A percentile compares a stretch with the other conserved stretches of the same genome.
phyloP scores from a whole-genome alignment of 2,113 vertebrate genomes.

The Odobenus rosmarus region DNA sequence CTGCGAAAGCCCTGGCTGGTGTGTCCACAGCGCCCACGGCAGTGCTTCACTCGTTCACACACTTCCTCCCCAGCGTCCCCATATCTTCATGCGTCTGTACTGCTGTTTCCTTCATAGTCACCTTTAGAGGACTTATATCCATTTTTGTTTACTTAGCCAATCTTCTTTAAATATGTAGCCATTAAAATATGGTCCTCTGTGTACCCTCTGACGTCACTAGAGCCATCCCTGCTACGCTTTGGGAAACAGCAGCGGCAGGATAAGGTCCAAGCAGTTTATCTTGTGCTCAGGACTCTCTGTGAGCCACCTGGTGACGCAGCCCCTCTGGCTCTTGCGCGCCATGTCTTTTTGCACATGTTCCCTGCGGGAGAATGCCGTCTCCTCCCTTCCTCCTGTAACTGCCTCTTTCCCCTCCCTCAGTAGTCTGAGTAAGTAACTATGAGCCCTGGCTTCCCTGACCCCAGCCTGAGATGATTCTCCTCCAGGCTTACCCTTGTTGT shows the following conservation, averaged over 20 bases:
- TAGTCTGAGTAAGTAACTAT: not conserved
- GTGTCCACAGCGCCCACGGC: not conserved
- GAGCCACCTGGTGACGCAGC: not conserved
- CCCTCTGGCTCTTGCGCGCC: not conserved
- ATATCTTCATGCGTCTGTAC: accelerated
- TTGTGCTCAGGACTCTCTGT: not conserved
- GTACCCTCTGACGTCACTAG: not conserved
- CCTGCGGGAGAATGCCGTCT: not conserved
- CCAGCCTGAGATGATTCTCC: not conserved
- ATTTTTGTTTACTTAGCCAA: not conserved
- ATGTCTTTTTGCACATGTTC: accelerated
- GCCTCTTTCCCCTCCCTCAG: not conserved
- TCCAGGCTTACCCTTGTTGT: not conserved
- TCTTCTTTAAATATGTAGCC: not conserved
- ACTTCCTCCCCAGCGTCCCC: not conserved
- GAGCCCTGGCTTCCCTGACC: not conserved
- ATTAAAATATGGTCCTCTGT: not conserved
- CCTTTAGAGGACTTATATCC: not conserved
- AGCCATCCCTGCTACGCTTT: not conserved
- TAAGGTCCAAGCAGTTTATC: not conserved
- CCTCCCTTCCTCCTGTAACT: not conserved
- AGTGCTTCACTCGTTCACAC: no score
- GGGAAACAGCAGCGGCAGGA: not conserved
- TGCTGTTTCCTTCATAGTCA: not conserved
- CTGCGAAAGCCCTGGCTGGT: not conserved